These are phyloP conservation scores for Vulpes vulpes DNA, from an alignment of 2,113 vertebrate species.

Conservation along the genomic window DNA sequence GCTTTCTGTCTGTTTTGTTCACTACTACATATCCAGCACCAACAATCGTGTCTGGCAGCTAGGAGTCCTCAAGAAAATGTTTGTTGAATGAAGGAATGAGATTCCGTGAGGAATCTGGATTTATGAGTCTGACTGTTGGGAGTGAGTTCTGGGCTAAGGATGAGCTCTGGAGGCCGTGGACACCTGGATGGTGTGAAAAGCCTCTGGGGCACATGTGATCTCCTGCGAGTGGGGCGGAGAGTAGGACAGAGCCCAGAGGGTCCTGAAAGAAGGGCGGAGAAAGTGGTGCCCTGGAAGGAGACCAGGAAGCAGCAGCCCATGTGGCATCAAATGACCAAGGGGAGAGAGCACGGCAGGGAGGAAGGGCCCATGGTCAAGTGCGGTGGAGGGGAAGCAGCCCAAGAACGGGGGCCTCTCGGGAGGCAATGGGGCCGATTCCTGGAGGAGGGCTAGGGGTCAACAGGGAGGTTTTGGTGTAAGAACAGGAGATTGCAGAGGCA, in stretches of 20 bases:
- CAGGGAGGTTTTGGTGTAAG: not conserved
- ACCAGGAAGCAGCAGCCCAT: not conserved
- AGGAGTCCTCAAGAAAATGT: not conserved
- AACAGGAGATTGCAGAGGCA: not conserved
- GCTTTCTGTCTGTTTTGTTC: not conserved
- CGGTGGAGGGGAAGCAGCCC: rapidly evolving
- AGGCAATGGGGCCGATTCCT: not conserved
- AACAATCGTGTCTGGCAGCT: not conserved
- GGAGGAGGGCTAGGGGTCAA: not conserved
- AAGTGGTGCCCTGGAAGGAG: not conserved
- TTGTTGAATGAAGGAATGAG: not conserved
- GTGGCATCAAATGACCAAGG: not conserved
- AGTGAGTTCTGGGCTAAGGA: not conserved
- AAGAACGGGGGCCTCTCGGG: not conserved
- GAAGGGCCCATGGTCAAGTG: not conserved
- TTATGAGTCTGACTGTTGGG: not conserved
- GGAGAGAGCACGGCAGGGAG: not conserved
- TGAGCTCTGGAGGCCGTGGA: not conserved
- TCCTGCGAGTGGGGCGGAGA: not conserved
- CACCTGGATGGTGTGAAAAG: not conserved
- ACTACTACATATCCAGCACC: not conserved
- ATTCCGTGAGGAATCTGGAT: not conserved
- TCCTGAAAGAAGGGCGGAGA: not conserved
- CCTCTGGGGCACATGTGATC: not conserved
- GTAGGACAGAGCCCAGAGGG: not conserved